phyloP scores from a whole-genome alignment of 2,113 vertebrate genomes.

The Platycercus adscitus region DNA sequence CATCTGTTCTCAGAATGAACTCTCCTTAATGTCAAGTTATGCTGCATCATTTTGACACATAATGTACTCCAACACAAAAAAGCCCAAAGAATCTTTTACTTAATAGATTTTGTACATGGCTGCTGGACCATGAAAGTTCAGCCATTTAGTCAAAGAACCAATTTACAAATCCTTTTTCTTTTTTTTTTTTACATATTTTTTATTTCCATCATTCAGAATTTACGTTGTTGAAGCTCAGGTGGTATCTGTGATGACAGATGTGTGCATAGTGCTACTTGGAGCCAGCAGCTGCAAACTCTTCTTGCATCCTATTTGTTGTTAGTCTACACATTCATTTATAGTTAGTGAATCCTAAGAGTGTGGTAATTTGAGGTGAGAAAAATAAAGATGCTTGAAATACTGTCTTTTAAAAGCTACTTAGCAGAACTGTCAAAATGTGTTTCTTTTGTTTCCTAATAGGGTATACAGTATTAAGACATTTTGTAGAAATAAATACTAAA shows the following conservation, averaged over 20 bases:
- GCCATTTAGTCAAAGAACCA: neutral
- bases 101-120: neutral
- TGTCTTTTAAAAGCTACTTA: slow-evolving; percentile 26
- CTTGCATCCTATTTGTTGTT: neutral
- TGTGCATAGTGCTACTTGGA: neutral
- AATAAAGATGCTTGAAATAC: slow-evolving; percentile 9
- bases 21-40: slow-evolving; percentile 1
- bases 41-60: slow-evolving; percentile 11
- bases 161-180: neutral
- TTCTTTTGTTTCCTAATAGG: neutral
- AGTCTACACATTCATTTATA: neutral
- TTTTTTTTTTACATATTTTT: neutral
- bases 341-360: slow-evolving; percentile 13
- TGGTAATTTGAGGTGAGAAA: slow-evolving; percentile 5
- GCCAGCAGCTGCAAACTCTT: slow-evolving; percentile 19
- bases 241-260: slow-evolving; percentile 19
- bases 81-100: neutral
- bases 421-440: neutral
- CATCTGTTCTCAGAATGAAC: slow-evolving; percentile 4
- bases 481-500: neutral
- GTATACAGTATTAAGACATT: neutral
- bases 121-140: neutral
- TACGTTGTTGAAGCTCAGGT: slow-evolving; percentile 16
- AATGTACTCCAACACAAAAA: neutral
- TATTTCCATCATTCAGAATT: neutral